phyloP scores from a whole-genome alignment of 1,140 invertebrate genomes.

The Macrostomum lignano region DNA sequence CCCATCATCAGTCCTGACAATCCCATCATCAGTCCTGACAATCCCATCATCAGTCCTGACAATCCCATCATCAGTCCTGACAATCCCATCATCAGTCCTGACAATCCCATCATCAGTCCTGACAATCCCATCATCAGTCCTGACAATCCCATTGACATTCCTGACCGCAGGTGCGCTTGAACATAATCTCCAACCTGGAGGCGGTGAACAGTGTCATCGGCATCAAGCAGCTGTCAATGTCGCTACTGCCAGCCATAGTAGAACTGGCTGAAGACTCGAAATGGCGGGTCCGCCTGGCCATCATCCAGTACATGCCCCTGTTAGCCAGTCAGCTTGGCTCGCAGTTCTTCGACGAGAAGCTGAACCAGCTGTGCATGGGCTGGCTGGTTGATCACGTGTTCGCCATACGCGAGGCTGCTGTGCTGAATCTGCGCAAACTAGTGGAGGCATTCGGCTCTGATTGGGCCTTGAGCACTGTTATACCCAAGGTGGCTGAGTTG shows the following conservation, averaged over 20 bases:
- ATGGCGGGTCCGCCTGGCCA: slow-evolving; percentile 83
- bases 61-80: too few relatives aligned
- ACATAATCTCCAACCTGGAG: slow-evolving; percentile 95
- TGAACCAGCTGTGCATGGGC: slow-evolving; percentile 83
- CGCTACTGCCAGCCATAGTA: slow-evolving; percentile 86
- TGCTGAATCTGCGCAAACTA: slow-evolving; percentile 74
- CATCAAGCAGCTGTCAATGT: slow-evolving; percentile 44
- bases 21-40: too few relatives aligned
- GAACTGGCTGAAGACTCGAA: slow-evolving; percentile 94
- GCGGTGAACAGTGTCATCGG: slow-evolving; percentile 56
- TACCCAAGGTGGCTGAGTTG: slow-evolving; percentile 34
- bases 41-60: too few relatives aligned
- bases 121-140: too few relatives aligned
- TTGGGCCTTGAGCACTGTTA: slow-evolving; percentile 82
- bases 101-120: too few relatives aligned
- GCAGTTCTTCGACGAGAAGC: slow-evolving; percentile 90
- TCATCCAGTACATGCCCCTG: slow-evolving; percentile 96
- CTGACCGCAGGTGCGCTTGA: slow-evolving; percentile 44
- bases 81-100: too few relatives aligned
- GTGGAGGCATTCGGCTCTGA: slow-evolving; percentile 88
- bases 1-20: too few relatives aligned
- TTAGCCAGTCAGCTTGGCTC: slow-evolving; percentile 48
- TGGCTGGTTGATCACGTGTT: slow-evolving; percentile 98
- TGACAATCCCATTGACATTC: too few relatives aligned
- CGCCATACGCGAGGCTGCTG: slow-evolving; percentile 89